Evolutionary conservation across 2,113 vertebrate species (phyloP).

Genomic region (Oriolus oriolus): DNA sequence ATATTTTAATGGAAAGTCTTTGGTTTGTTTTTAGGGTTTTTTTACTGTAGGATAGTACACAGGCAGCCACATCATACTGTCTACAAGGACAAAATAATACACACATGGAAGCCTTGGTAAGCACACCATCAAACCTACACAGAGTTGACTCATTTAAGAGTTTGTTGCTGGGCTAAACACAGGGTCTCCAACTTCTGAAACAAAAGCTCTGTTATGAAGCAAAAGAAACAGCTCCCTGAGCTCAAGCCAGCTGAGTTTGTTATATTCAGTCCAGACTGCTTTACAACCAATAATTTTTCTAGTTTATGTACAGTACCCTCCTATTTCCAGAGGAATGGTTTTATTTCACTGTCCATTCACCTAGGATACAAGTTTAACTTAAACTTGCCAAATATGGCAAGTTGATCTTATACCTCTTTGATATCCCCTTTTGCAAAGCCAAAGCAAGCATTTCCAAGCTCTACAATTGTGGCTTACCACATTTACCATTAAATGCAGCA

Average conservation of each 20-base stretch:
- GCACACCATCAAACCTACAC: not conserved
- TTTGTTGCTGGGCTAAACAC: not conserved
- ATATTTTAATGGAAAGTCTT: not conserved
- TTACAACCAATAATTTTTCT: slow-evolving; percentile 49
- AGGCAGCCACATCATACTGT: not conserved
- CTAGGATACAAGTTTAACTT: not conserved
- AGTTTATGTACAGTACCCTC: slow-evolving; percentile 3
- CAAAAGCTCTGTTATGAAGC: slow-evolving; percentile 15
- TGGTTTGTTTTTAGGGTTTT: not conserved
- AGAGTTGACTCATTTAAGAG: not conserved
- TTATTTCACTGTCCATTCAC: slow-evolving; percentile 30
- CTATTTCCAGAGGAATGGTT: slow-evolving; percentile 28
- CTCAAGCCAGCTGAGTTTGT: slow-evolving; percentile 16
- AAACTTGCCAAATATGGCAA: slow-evolving; percentile 6
- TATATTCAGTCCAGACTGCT: slow-evolving; percentile 29
- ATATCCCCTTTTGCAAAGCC: slow-evolving; percentile 44
- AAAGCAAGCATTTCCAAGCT: slow-evolving; percentile 32
- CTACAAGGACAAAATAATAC: not conserved
- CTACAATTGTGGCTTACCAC: slow-evolving; percentile 53
- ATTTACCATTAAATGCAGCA: slow-evolving; percentile 29
- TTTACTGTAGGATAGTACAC: not conserved
- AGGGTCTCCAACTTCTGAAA: slow-evolving; percentile 12
- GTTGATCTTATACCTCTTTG: slow-evolving; percentile 40
- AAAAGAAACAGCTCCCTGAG: not conserved
- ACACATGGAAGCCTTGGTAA: not conserved